Conservation (phyloP, 2,888 invertebrate species). For the Achlya flavicornis region DNA sequence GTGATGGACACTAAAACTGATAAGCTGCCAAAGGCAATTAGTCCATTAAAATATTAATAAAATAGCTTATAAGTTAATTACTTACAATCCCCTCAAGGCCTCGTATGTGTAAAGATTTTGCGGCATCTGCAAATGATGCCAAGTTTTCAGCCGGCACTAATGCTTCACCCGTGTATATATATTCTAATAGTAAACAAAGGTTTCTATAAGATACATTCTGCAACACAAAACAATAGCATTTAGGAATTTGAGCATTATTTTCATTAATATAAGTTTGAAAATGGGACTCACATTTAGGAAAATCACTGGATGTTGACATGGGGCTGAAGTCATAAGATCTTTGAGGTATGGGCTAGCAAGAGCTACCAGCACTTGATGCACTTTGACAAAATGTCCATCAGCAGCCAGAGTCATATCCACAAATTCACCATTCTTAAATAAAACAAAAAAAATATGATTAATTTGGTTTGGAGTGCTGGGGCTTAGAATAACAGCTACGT, state of each 20-base stretch:
- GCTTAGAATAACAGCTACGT: no score
- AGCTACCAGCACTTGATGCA: constrained; percentile 70
- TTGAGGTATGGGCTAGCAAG: constrained; percentile 76
- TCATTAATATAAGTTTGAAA: no score
- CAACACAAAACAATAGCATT: constrained; percentile 30
- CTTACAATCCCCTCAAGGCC: constrained; percentile 67
- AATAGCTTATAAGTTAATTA: not conserved
- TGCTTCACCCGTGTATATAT: constrained; percentile 71
- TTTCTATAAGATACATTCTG: constrained; percentile 66
- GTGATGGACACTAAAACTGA: no score
- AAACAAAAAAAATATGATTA: constrained; percentile 1
- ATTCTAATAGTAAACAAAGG: constrained; percentile 61
- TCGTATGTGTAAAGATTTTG: constrained; percentile 62
- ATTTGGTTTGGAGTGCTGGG: not conserved
- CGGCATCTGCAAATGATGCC: constrained; percentile 57
- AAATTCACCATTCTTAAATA: constrained; percentile 74
- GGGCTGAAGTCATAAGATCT: constrained; percentile 70
- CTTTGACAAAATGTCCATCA: constrained; percentile 76
- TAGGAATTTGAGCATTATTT: not conserved
- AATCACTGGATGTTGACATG: constrained; percentile 76
- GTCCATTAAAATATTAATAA: not conserved
- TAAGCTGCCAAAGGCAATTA: no score
- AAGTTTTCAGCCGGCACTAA: constrained; percentile 58
- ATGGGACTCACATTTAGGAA: constrained; percentile 72
- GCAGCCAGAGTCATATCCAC: constrained; percentile 79